A percentile compares a stretch with the other conserved stretches of the same genome.
phyloP scores from a whole-genome alignment of 2,113 vertebrate species.

The Vanacampus margaritifer region DNA sequence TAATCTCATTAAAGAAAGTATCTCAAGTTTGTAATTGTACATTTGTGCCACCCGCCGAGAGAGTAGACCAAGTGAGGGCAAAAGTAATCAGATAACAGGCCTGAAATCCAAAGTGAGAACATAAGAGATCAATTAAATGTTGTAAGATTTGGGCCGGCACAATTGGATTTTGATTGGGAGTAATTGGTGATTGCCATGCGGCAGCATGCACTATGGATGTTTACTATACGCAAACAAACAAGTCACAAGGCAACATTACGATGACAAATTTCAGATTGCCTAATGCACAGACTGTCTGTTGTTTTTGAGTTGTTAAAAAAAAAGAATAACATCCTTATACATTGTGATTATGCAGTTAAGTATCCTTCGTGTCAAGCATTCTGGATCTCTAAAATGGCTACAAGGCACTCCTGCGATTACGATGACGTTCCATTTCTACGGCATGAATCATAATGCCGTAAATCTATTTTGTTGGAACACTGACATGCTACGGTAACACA shows the following conservation, averaged over 20 bases:
- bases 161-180: slow-evolving; percentile 67
- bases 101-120: slow-evolving; percentile 48
- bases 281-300: background rate
- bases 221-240: slow-evolving; percentile 43
- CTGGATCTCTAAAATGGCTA: too few species aligned
- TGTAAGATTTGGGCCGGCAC: slow-evolving; percentile 45
- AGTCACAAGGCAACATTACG: slow-evolving; percentile 23
- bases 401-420: too few species aligned
- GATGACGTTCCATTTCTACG: too few species aligned
- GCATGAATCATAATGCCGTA: too few species aligned
- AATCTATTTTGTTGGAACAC: too few species aligned
- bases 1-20: slow-evolving; percentile 39
- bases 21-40: slow-evolving; percentile 48
- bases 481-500: too few species aligned
- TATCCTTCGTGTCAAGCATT: background rate
- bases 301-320: background rate
- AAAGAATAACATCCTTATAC: background rate
- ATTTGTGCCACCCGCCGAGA: slow-evolving; percentile 31
- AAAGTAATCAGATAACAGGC: slow-evolving; percentile 50
- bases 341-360: background rate
- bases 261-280: slow-evolving; percentile 25
- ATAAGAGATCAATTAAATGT: slow-evolving; percentile 60
- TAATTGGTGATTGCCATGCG: slow-evolving; percentile 67
- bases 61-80: slow-evolving; percentile 26
- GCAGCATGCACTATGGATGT: slow-evolving; percentile 48